phyloP scores from a whole-genome alignment of 2,797 vertebrate species.

The Lacerta viridis region DNA sequence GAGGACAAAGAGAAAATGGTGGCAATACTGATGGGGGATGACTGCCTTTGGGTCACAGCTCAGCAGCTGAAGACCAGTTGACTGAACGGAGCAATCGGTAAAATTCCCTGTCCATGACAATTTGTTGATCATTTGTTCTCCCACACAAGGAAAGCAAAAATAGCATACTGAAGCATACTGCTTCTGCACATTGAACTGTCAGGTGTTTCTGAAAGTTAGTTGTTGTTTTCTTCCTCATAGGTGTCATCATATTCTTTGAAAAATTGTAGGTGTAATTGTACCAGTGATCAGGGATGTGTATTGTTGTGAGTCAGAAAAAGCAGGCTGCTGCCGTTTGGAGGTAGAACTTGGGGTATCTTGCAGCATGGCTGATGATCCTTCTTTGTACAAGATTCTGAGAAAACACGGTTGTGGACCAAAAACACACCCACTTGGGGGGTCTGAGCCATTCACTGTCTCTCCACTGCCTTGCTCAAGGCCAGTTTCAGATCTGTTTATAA shows the following conservation, averaged over 20 bases:
- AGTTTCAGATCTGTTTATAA: background rate
- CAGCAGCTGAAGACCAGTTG: background rate
- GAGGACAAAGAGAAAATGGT: background rate
- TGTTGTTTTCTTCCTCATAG: background rate
- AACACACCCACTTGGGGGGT: background rate
- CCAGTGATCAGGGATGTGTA: background rate
- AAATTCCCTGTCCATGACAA: background rate
- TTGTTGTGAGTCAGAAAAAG: constrained; percentile 6
- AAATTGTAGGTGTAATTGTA: constrained; percentile 1
- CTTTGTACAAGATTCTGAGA: background rate
- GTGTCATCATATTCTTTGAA: background rate
- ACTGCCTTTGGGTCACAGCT: background rate
- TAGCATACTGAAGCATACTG: background rate
- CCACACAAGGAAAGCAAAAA: background rate
- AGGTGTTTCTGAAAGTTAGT: background rate
- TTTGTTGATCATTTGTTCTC: constrained; percentile 2
- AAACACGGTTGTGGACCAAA: background rate
- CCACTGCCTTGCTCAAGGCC: background rate
- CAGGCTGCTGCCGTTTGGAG: background rate
- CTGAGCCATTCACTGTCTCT: background rate
- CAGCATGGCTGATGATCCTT: background rate
- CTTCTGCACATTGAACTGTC: background rate
- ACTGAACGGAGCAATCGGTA: background rate
- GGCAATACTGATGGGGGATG: background rate
- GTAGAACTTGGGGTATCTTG: background rate